phyloP scores from a whole-genome alignment of 2,113 vertebrate species.

The Orientallactaga bullata region DNA sequence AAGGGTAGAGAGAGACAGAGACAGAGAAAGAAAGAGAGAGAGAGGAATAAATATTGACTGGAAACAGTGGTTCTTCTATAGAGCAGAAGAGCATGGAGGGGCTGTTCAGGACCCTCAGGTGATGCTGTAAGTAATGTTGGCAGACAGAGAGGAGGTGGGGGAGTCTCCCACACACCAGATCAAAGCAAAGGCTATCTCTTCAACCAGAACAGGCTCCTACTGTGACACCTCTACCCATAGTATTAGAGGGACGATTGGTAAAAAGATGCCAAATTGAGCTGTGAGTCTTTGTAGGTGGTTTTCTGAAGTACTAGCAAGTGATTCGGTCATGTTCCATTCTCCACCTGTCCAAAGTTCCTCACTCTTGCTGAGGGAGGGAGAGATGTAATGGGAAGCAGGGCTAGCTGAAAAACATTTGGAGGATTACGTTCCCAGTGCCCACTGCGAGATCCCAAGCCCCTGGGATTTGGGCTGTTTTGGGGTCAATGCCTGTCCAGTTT shows the following conservation, averaged over 20 bases:
- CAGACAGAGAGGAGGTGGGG: background rate
- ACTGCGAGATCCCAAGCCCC: conserved; percentile 8
- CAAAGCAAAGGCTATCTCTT: background rate
- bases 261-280: conserved; percentile 55
- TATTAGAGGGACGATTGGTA: background rate
- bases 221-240: background rate
- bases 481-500: conserved; percentile 32
- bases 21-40: background rate
- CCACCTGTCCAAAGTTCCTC: conserved; percentile 70
- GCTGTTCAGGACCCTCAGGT: background rate
- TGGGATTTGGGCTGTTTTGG: conserved; percentile 52
- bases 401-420: conserved; percentile 56
- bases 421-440: conserved; percentile 52
- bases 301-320: conserved; percentile 64
- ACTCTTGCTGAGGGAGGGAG: conserved; percentile 56
- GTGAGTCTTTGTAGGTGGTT: conserved; percentile 35
- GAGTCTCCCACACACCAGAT: background rate
- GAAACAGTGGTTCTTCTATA: background rate
- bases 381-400: conserved; percentile 74
- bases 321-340: conserved; percentile 61
- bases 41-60: conserved; percentile 23
- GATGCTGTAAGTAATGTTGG: background rate
- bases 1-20: background rate
- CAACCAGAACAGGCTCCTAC: conserved; percentile 16
- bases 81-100: background rate